Conservation (phyloP, 2,797 vertebrate species). For the Onychomys arenicola region DNA sequence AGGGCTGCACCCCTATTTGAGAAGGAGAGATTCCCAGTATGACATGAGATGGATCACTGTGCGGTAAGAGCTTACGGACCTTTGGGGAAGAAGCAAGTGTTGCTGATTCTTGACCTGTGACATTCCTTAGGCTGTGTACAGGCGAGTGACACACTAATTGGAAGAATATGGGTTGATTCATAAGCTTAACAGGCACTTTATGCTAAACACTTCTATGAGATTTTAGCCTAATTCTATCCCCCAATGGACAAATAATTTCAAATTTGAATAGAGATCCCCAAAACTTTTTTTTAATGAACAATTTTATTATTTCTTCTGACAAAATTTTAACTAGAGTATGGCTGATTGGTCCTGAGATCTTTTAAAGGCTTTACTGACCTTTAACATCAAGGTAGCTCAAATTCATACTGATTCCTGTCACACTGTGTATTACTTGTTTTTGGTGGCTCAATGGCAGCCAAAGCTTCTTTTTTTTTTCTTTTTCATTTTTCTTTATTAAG, state of each 20-base stretch:
- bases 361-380: not conserved
- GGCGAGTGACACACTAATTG: not conserved
- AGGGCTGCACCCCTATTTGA: not conserved
- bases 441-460: not conserved
- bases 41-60: not conserved
- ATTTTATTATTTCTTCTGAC: constrained; percentile 20
- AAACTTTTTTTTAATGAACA: not conserved
- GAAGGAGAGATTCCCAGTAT: not conserved
- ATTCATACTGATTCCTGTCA: not conserved
- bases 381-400: not conserved
- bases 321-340: not conserved
- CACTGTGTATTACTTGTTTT: not conserved
- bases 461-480: no score
- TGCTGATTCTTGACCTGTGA: not conserved
- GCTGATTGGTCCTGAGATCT: not conserved
- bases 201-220: not conserved
- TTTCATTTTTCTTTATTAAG: no score
- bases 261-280: not conserved
- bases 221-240: not conserved
- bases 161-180: not conserved
- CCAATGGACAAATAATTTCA: not conserved
- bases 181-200: not conserved
- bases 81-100: not conserved
- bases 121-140: not conserved
- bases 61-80: not conserved